Conservation (phyloP, 2,113 vertebrate species). For the Sylvietta virens region DNA sequence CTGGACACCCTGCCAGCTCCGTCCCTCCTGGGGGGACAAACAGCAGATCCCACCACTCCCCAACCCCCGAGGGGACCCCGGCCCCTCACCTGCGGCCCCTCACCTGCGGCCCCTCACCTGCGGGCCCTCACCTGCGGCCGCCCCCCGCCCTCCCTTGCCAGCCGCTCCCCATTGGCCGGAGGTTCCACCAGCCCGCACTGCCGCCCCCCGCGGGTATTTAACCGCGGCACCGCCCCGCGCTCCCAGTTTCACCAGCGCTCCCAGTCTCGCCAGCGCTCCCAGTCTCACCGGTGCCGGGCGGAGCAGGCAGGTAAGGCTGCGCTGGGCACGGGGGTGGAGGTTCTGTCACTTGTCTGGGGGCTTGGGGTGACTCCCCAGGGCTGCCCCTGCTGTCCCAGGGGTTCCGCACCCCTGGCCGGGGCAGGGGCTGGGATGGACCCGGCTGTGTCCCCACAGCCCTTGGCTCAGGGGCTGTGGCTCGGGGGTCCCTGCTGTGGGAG, state of each 20-base stretch:
- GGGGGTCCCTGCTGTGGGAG: accelerated
- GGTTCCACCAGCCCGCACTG: neutral
- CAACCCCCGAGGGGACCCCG: accelerated
- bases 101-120: neutral
- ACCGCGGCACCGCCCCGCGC: accelerated
- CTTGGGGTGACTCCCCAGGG: accelerated
- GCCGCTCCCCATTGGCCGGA: neutral
- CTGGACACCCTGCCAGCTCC: accelerated
- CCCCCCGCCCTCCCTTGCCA: neutral
- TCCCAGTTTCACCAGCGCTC: too few relatives aligned
- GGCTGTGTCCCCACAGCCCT: neutral
- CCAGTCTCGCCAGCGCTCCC: accelerated
- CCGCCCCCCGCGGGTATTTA: neutral
- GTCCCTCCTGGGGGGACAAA: neutral
- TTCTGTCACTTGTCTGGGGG: accelerated
- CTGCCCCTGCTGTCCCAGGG: neutral
- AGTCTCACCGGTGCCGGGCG: neutral
- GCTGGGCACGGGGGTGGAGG: neutral
- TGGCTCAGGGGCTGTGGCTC: neutral
- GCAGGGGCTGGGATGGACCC: accelerated
- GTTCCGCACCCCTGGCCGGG: neutral
- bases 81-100: neutral
- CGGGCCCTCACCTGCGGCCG: too few relatives aligned
- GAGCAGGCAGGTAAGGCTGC: neutral
- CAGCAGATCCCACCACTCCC: neutral